Percentiles rank a stretch among this genome's conserved stretches.
Conservation (phyloP, 2,113 vertebrate species). For the Microcebus griseorufus region DNA sequence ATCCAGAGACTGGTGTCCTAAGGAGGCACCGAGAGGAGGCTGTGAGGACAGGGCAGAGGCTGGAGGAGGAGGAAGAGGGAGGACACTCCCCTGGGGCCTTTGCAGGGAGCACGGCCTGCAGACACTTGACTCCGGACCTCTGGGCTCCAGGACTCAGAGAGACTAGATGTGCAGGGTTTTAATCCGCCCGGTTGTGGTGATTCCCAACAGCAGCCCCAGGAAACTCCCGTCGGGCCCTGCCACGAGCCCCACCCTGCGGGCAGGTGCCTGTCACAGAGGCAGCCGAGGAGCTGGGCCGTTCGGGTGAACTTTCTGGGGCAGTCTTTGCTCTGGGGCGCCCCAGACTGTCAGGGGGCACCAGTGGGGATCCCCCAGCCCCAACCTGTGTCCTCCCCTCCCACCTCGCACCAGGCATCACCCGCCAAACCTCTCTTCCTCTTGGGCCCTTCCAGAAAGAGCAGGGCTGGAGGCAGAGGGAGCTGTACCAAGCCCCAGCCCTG, state of each 20-base stretch:
- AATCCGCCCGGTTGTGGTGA: rapidly evolving
- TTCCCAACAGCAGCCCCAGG: not conserved
- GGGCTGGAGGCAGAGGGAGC: rapidly evolving
- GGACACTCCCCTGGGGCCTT: not conserved
- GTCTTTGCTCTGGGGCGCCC: too few relatives aligned
- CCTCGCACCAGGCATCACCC: not conserved
- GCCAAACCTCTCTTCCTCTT: not conserved
- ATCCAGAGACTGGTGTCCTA: not conserved
- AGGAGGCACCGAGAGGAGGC: not conserved
- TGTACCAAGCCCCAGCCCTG: not conserved
- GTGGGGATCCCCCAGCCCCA: not conserved
- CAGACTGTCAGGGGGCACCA: too few relatives aligned
- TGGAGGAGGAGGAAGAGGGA: not conserved
- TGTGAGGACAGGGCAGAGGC: too few relatives aligned
- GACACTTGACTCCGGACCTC: not conserved
- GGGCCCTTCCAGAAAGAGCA: not conserved
- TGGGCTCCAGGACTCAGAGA: not conserved
- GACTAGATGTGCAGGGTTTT: not conserved
- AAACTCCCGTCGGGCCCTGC: rapidly evolving
- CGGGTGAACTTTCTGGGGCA: rapidly evolving
- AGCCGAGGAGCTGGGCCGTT: not conserved
- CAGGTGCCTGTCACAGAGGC: not conserved
- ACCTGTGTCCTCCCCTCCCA: not conserved
- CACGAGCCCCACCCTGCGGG: rapidly evolving
- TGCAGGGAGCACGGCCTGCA: not conserved